Evolutionary conservation across 2,797 vertebrate species (phyloP), one percentile per base, ranked within the genome.

Genomic region (Glossophaga mutica): DNA sequence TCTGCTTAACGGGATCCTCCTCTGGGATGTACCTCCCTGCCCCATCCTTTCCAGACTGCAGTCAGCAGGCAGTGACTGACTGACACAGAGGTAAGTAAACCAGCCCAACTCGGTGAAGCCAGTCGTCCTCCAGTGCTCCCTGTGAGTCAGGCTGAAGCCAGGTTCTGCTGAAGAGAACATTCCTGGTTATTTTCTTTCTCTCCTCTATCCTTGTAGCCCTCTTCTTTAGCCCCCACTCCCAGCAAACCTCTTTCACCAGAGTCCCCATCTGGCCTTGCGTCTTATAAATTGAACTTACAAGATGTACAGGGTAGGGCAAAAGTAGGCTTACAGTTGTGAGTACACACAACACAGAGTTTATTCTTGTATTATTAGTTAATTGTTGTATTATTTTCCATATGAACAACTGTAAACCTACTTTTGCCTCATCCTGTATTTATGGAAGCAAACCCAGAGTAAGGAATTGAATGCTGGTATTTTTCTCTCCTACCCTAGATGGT

Each of bases 401-500:
- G 6, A 37, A 78, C 76, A 78, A 52, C 48, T 78, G 21, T 24
- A 52, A 78, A 37, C n/a, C 3, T 78, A 78, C 50, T 34, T 52
- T 78, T 50, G 11, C 11, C 21, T 7, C 21, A 37, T 19, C 1
- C 0, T 24, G 3, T 29, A 59, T 82, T 85, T 88, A 83, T 26
- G 82, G 52, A 83, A 91, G 48, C 52, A 97, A 93, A 90, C 3
- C 15, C 46, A 71, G 65, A 73, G 8, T 48, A 26, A 86, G n/a
- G 4, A 73, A 70, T 76, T 87, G 11, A 90, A 73, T 82, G 39
- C 7, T 82, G 44, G 34, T 67, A 79, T 44, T 65, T 82, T 81
- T 32, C 32, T 87, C 1, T 87, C 50, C 48, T 29, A 67, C 7
- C 0, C 11, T 37, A 86, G 18, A 18, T 78, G 7, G 26, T 67